Evolutionary conservation across 1,140 invertebrate species (phyloP), one percentile per base, ranked within the genome.

Genomic region (Melipona quadrifasciata): DNA sequence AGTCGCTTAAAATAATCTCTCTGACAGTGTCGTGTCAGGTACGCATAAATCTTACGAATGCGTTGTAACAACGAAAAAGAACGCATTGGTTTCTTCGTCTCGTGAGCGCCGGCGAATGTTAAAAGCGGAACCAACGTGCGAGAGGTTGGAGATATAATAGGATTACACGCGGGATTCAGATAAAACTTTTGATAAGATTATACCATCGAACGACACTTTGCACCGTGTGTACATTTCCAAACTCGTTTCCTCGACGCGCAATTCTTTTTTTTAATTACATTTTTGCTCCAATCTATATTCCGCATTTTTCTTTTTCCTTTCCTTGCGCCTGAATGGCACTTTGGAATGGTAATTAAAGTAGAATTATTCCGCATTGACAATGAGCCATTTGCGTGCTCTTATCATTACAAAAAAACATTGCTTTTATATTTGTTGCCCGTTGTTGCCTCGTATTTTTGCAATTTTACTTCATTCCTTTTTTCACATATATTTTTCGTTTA

Each of bases 141-240:
- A 73, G 82, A 75, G 71, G 47, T 31, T 61, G 80, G 53, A 19
- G 73, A 76, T 61, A 61, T 71, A 85, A 85, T 76, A 70, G 64
- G 71, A 85, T 85, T 85, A 82, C 64, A 53, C 10, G 27, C 11
- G 47, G 79, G 72, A 82, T 85, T 85, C 72, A 72, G 84, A 85
- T 85, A 85, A 85, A 73, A 71, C 84, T 70, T 82, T 82, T 73
- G 84, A 85, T 85, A 82, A 85, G 84, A 85, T 85, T 85, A 77
- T 64, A 76, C 65, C 68, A 58, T 75, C 21, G 64, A 71, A 74
- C 53, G 55, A 74, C 27, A 73, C 58, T 47, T 72, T 24, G 51
- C 51, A 21, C 53, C 6, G 51, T 67, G 78, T 24, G 67, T 58
- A 71, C 53, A n/a, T 70, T 58, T 71, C 53, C 34, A 53, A 39